Conservation (phyloP, 2,888 invertebrate species). For the Ernsta delagoae region DNA sequence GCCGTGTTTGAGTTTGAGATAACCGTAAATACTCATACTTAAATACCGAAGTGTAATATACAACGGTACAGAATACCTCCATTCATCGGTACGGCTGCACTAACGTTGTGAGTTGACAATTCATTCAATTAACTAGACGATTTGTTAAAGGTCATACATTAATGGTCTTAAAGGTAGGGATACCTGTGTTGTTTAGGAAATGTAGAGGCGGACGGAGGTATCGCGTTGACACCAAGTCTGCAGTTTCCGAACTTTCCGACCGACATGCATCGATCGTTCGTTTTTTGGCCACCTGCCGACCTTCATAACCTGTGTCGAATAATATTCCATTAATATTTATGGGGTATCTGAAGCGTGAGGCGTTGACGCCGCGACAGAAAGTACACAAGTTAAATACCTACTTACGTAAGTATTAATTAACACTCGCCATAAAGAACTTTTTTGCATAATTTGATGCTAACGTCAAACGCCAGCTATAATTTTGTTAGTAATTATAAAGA, state of each 20-base stretch:
- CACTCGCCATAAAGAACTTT: too few species aligned
- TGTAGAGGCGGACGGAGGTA: background rate
- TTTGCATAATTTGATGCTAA: too few species aligned
- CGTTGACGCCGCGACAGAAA: background rate
- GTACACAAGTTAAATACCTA: too few species aligned
- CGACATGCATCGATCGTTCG: background rate
- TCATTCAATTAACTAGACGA: conserved; percentile 3
- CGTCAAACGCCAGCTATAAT: too few species aligned
- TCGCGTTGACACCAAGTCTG: conserved; percentile 1
- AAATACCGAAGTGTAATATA: background rate
- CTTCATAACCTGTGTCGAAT: conserved; percentile 18
- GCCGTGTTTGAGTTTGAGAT: conserved; percentile 32
- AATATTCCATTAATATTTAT: conserved; percentile 33
- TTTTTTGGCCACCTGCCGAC: conserved; percentile 32
- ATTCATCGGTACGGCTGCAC: conserved; percentile 14
- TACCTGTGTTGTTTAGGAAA: background rate
- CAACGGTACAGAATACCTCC: too few species aligned
- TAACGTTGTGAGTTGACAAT: conserved; percentile 22
- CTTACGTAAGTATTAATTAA: too few species aligned
- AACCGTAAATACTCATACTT: conserved; percentile 13
- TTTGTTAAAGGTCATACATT: background rate
- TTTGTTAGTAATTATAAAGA: too few species aligned
- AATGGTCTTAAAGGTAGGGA: background rate
- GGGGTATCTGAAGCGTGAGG: background rate
- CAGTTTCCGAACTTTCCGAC: conserved; percentile 9